phyloP scores from a whole-genome alignment of 1,140 invertebrate genomes.

The Drosophila ananassae region DNA sequence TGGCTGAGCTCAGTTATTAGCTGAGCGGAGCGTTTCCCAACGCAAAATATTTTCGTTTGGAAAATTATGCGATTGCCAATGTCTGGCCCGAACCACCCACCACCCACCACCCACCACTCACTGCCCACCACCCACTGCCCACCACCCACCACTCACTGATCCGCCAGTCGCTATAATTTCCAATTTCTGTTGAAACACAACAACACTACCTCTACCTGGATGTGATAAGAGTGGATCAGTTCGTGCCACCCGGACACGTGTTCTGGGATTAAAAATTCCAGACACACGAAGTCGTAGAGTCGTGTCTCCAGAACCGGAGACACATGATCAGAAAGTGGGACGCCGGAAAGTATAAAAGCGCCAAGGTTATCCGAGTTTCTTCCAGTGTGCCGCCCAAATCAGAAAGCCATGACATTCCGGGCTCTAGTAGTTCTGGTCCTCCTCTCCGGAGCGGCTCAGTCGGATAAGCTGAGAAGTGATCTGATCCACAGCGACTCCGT shows the following conservation, averaged over 20 bases:
- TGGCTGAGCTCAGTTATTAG: constrained; percentile 54
- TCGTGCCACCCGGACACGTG: constrained; percentile 16
- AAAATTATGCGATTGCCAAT: constrained; percentile 42
- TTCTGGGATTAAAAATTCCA: background rate
- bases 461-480: background rate
- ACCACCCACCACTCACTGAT: background rate
- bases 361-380: background rate
- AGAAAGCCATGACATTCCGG: constrained; percentile 26
- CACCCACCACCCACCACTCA: background rate
- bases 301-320: constrained; percentile 17
- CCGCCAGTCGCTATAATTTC: background rate
- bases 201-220: constrained; percentile 6
- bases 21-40: constrained; percentile 58
- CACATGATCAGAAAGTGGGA: background rate
- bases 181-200: background rate
- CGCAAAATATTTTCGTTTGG: constrained; percentile 54
- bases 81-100: background rate
- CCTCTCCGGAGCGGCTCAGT: background rate
- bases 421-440: background rate
- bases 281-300: constrained; percentile 4
- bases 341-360: constrained; percentile 24
- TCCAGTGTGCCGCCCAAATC: constrained; percentile 6
- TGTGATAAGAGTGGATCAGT: constrained; percentile 18
- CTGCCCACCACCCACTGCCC: constrained; percentile 1
- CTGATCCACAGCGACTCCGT: background rate